Conservation (phyloP, 2,888 invertebrate species). For the Chrysomela aeneicollis region DNA sequence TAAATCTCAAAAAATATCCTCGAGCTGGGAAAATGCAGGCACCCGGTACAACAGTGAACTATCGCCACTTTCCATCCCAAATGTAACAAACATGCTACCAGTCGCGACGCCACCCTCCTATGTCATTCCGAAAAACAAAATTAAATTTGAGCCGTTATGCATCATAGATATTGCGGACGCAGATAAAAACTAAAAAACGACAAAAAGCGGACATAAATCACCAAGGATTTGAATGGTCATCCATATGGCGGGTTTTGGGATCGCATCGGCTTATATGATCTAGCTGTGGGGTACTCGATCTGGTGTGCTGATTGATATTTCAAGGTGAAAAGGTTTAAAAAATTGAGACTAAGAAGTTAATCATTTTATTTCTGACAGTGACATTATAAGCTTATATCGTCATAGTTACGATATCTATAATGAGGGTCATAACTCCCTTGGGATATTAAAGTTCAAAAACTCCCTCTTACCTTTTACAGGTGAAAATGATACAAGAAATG, state of each 20-base stretch:
- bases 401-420: too few species aligned
- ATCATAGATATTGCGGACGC: conserved; percentile 39
- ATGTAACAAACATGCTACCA: conserved; percentile 12
- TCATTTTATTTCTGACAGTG: too few species aligned
- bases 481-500: too few species aligned
- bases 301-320: not conserved
- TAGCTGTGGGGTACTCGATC: conserved; percentile 4
- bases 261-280: conserved; percentile 16
- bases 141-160: conserved; percentile 39
- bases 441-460: too few species aligned
- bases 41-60: not conserved
- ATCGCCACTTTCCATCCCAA: not conserved
- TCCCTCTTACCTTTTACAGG: too few species aligned
- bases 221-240: conserved; percentile 32
- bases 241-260: conserved; percentile 13
- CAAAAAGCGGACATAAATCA: conserved; percentile 34
- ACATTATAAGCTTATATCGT: too few species aligned
- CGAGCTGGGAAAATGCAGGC: not conserved
- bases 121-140: conserved; percentile 36
- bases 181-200: conserved; percentile 37
- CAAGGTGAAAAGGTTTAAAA: not conserved
- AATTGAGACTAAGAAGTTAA: too few species aligned
- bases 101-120: not conserved
- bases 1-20: too few species aligned
- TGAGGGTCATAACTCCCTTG: too few species aligned